Evolutionary conservation across 1,140 invertebrate genomes (phyloP).

Genomic region (Teleopsis dalmanni): DNA sequence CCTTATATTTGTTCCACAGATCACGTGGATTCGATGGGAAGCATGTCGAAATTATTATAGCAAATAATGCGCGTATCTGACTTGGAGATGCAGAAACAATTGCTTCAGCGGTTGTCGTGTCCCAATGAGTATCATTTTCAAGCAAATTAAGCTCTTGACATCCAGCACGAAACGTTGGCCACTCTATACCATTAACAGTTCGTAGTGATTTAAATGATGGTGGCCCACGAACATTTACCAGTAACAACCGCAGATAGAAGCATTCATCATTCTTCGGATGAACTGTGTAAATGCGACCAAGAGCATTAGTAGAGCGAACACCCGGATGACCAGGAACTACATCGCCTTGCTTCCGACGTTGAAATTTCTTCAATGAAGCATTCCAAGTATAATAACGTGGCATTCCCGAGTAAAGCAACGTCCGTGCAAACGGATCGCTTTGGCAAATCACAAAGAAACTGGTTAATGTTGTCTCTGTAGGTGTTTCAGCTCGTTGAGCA

Average conservation of each 20-base stretch:
- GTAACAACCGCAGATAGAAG: slow-evolving; percentile 16
- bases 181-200: slow-evolving; percentile 33
- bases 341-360: background rate
- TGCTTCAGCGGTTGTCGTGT: slow-evolving; percentile 30
- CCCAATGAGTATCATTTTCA: slow-evolving; percentile 38
- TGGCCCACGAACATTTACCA: slow-evolving; percentile 39
- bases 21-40: too few relatives aligned
- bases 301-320: background rate
- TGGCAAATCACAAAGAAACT: slow-evolving; percentile 25
- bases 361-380: slow-evolving; percentile 25
- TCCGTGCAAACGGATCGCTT: slow-evolving; percentile 33
- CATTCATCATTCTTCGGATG: slow-evolving; percentile 9
- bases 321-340: background rate
- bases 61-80: slow-evolving; percentile 42
- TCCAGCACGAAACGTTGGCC: slow-evolving; percentile 38
- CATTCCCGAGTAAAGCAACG: slow-evolving; percentile 43
- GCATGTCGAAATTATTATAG: too few relatives aligned
- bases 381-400: slow-evolving; percentile 44
- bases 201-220: slow-evolving; percentile 30
- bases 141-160: slow-evolving; percentile 39
- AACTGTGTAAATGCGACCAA: background rate
- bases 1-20: too few relatives aligned
- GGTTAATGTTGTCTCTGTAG: slow-evolving; percentile 29
- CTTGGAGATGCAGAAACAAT: slow-evolving; percentile 22
- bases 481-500: slow-evolving; percentile 1